phyloP scores from a whole-genome alignment of 2,113 vertebrate species.

The Centropristis striata region DNA sequence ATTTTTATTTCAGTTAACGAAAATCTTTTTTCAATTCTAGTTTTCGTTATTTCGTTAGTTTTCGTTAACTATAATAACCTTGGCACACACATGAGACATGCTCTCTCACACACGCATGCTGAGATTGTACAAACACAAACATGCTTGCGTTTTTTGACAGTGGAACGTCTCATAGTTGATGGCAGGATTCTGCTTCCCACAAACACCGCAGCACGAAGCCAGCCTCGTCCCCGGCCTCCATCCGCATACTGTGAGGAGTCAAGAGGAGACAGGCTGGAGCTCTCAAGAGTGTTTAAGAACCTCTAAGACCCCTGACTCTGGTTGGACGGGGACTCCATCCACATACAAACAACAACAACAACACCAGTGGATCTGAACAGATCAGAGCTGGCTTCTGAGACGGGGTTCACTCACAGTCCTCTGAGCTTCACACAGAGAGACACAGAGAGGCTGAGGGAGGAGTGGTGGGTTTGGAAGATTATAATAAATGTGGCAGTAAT shows the following conservation, averaged over 20 bases:
- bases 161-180: constrained; percentile 32
- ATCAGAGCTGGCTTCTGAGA: constrained; percentile 36
- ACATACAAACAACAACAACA: constrained; percentile 59
- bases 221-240: constrained; percentile 36
- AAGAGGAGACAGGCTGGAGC: constrained; percentile 53
- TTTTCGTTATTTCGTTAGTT: no score
- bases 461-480: constrained; percentile 39
- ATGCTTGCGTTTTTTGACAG: constrained; percentile 37
- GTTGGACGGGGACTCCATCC: constrained; percentile 13
- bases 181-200: constrained; percentile 53
- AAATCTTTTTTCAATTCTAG: no score
- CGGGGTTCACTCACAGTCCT: constrained; percentile 59
- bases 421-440: constrained; percentile 29
- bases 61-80: no score
- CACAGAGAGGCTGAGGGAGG: constrained; percentile 8
- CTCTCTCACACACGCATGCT: not conserved
- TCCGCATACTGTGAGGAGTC: constrained; percentile 43
- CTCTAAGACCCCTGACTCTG: constrained; percentile 27
- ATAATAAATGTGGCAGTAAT: constrained; percentile 76
- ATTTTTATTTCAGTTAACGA: no score
- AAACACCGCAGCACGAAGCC: constrained; percentile 29
- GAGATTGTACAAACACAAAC: constrained; percentile 43
- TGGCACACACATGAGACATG: constrained; percentile 28
- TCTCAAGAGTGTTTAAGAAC: constrained; percentile 29
- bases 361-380: constrained; percentile 33